These are phyloP conservation scores for Poeciliopsis infans DNA, from an alignment of 2,797 vertebrate species.

Conservation along the genomic window DNA sequence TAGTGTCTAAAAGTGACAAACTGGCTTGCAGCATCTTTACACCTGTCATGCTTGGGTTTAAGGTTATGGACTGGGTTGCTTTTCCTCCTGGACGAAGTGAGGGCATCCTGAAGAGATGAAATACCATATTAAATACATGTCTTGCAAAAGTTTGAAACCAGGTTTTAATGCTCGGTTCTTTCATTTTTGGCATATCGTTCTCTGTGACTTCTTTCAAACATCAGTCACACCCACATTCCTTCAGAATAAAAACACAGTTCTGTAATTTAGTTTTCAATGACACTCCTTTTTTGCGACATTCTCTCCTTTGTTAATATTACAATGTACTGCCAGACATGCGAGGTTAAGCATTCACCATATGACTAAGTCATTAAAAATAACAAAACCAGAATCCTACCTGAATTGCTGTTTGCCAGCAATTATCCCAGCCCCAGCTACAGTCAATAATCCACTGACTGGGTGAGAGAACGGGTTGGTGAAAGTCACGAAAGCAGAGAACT, in stretches of 20 bases:
- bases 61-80: constrained; percentile 48
- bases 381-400: constrained; percentile 55
- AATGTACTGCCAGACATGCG: background rate
- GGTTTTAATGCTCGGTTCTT: background rate
- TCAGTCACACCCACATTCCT: constrained; percentile 26
- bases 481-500: constrained; percentile 60
- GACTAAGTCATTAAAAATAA: background rate
- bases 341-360: background rate
- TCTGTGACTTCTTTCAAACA: background rate
- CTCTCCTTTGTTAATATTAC: background rate
- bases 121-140: background rate
- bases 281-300: constrained; percentile 24
- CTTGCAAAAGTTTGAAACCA: background rate
- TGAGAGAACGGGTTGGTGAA: constrained; percentile 75
- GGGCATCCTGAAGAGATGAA: constrained; percentile 56
- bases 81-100: constrained; percentile 57
- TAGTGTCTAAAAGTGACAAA: constrained; percentile 54
- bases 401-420: constrained; percentile 56
- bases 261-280: background rate
- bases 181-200: background rate
- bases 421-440: constrained; percentile 70
- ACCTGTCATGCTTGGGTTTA: constrained; percentile 68
- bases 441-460: constrained; percentile 70
- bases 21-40: constrained; percentile 79
- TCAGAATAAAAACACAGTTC: background rate